Evolutionary conservation across 2,113 vertebrate genomes (phyloP), one percentile per base, ranked within the genome.

Genomic region (Halcyon malimbica): DNA sequence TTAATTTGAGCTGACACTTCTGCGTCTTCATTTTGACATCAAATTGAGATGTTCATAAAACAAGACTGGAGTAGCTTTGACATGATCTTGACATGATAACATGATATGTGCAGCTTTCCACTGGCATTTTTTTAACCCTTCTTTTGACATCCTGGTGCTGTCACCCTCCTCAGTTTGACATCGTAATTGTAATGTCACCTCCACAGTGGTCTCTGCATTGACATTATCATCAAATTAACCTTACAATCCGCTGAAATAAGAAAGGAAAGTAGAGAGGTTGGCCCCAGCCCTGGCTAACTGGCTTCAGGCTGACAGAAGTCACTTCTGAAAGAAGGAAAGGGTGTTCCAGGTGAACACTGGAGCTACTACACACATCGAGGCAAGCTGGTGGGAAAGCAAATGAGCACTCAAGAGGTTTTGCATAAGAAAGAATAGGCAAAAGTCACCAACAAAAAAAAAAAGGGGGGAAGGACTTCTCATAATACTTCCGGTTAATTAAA

Each of bases 111-210:
- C 73, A 93, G 80, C 46, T 62, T 87, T 76, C 77, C 65, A 44
- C n/a, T 69, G 89, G 31, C 65, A 73, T 83, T 92, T 91, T 94
- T 89, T 91, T 73, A 95, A 69, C 87, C 84, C 59, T 70, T 87
- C 31, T 80, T 84, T 83, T 90, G 86, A 92, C 50, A 78, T 79
- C 89, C 91, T 69, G 39, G 62, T 60, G 12, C 86, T 29, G 57
- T 79, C 83, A 90, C 31, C 25, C 51, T 59, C 48, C 87, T 81
- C 79, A 10, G 44, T 62, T 76, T 91, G 90, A 87, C 57, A 80
- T 65, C 7, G 3, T 67, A 75, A 62, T 68, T 64, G 76, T 86
- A 85, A 92, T 56, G 53, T 57, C 94, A 65, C 20, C 62, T 79
- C 80, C 74, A 14, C 13, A 24, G 65, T 54, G 73, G 94, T 92